Conservation (phyloP, 2,888 invertebrate genomes). For the Junonia oenone region DNA sequence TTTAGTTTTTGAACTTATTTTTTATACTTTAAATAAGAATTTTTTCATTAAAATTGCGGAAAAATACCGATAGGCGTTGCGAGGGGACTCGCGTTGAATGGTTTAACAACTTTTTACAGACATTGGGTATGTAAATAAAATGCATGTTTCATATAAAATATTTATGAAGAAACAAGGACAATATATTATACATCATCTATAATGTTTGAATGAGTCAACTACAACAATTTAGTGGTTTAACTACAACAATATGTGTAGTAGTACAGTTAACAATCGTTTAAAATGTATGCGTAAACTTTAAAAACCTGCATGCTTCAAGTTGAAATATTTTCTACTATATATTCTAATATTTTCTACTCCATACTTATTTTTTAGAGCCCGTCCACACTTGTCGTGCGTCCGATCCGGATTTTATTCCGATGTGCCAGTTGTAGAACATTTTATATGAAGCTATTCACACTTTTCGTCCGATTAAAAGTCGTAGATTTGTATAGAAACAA, state of each 20-base stretch:
- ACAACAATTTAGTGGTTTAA: constrained; percentile 63
- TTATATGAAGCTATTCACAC: too few species aligned
- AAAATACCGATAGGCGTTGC: too few species aligned
- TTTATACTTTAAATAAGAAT: too few species aligned
- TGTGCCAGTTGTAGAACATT: too few species aligned
- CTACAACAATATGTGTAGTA: constrained; percentile 33
- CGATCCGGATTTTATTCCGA: too few species aligned
- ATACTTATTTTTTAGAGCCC: not conserved
- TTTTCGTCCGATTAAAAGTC: too few species aligned
- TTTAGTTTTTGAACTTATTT: too few species aligned
- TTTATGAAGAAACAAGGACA: constrained; percentile 79
- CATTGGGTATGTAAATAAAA: constrained; percentile 19
- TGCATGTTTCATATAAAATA: constrained; percentile 60
- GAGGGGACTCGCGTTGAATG: too few species aligned
- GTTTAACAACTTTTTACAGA: not conserved
- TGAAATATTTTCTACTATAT: not conserved
- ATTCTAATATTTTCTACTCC: not conserved
- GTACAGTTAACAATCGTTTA: constrained; percentile 37
- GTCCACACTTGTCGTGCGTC: too few species aligned
- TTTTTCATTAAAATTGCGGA: too few species aligned
- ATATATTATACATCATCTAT: constrained; percentile 72
- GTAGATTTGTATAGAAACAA: too few species aligned
- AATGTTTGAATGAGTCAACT: constrained; percentile 69
- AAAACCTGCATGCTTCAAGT: not conserved
- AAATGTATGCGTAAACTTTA: constrained; percentile 29